Evolutionary conservation across 2,797 vertebrate species (phyloP).

Genomic region (Danio albolineatus): DNA sequence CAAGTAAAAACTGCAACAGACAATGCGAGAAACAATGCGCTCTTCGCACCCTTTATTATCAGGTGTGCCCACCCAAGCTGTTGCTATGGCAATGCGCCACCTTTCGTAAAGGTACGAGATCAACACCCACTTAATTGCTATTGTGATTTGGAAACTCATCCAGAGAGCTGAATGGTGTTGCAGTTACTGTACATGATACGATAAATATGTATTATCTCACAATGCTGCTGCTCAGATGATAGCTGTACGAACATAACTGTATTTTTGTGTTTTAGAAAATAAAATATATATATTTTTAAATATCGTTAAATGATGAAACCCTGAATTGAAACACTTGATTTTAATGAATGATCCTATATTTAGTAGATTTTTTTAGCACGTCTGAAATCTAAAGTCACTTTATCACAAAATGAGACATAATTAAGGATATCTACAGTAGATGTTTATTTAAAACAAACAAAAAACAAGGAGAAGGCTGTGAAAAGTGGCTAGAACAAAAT

Average conservation of each 20-base stretch:
- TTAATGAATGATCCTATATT: not conserved
- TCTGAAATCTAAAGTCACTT: not conserved
- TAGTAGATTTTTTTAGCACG: no score
- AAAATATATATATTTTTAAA: no score
- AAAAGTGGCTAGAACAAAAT: not conserved
- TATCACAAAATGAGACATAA: not conserved
- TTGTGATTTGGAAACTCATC: not conserved
- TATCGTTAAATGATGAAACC: not conserved
- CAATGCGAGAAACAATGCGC: constrained; percentile 29
- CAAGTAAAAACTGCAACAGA: not conserved
- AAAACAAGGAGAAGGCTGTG: not conserved
- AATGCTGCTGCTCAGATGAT: not conserved
- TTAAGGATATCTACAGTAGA: not conserved
- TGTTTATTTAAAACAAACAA: not conserved
- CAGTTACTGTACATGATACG: not conserved
- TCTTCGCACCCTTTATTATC: not conserved
- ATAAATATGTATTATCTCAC: not conserved
- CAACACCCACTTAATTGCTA: not conserved
- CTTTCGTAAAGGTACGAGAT: constrained; percentile 1
- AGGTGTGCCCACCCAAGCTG: constrained; percentile 8
- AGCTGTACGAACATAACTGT: no score
- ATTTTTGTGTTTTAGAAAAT: no score
- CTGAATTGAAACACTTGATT: not conserved
- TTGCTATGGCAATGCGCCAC: constrained; percentile 38
- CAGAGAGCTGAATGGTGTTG: not conserved